Conservation (phyloP, 23 tunicate species). For the Styela plicata region DNA sequence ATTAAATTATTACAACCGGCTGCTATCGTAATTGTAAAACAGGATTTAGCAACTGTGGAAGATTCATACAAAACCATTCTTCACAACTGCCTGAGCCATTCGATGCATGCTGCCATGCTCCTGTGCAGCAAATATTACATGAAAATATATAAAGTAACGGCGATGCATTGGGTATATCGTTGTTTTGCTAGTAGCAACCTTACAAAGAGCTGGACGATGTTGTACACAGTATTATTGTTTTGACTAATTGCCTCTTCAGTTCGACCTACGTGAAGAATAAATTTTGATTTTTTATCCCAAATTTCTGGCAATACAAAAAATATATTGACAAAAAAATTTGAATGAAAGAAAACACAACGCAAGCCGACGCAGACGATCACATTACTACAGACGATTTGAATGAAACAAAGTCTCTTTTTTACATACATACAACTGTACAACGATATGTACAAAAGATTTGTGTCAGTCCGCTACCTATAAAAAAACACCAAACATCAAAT, state of each 20-base stretch:
- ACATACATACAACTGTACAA: neutral
- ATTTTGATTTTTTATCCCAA: neutral
- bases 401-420: slow-evolving; percentile 19
- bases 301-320: neutral
- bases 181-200: neutral
- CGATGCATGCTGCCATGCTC: slow-evolving; percentile 39
- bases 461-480: neutral
- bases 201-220: neutral
- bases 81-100: slow-evolving; percentile 43
- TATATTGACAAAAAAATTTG: neutral
- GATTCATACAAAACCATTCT: slow-evolving; percentile 29
- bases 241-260: neutral
- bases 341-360: neutral
- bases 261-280: neutral
- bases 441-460: neutral
- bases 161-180: slow-evolving; percentile 27
- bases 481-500: neutral
- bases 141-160: neutral
- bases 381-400: neutral
- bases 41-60: neutral
- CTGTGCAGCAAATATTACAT: slow-evolving; percentile 17
- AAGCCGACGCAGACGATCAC: neutral
- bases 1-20: slow-evolving; percentile 16
- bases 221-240: neutral
- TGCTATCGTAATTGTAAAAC: slow-evolving; percentile 23